phyloP scores from a whole-genome alignment of 2,888 invertebrate genomes.

The Callimorpha dominula region DNA sequence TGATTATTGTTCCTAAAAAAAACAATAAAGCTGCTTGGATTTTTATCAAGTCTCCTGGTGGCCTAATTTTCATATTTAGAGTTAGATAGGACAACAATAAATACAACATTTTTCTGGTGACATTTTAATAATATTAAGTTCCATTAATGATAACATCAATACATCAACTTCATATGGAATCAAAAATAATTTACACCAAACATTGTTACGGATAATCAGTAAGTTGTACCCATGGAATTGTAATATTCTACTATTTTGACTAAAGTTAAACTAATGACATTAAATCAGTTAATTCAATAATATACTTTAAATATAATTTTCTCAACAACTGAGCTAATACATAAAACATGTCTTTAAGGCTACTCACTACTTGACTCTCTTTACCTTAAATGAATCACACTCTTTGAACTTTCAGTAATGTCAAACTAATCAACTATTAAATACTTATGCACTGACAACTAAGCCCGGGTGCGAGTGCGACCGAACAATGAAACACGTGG shows the following conservation, averaged over 20 bases:
- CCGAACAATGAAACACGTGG: conserved; percentile 9
- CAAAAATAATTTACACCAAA: conserved; percentile 54
- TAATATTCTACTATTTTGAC: conserved; percentile 30
- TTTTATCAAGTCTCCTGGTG: too few species aligned
- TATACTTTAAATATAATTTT: conserved; percentile 31
- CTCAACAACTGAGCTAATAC: conserved; percentile 38
- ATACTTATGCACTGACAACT: conserved; percentile 39
- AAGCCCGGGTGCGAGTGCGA: conserved; percentile 24
- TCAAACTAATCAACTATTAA: conserved; percentile 54
- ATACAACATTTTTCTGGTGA: conserved; percentile 28
- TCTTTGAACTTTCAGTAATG: conserved; percentile 74
- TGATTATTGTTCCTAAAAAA: too few species aligned
- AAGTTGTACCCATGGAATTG: conserved; percentile 53
- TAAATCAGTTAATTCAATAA: conserved; percentile 32
- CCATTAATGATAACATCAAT: conserved; percentile 54
- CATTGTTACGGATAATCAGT: conserved; percentile 36
- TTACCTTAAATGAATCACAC: conserved; percentile 61
- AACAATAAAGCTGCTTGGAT: too few species aligned
- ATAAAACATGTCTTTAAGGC: conserved; percentile 52
- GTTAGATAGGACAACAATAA: conserved; percentile 11
- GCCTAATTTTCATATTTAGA: background rate
- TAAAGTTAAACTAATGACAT: conserved; percentile 30
- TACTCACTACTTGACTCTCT: conserved; percentile 57
- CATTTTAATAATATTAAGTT: conserved; percentile 55
- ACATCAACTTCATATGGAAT: conserved; percentile 50